These are phyloP conservation scores for Stramonita haemastoma DNA, from an alignment of 2,888 invertebrate genomes.

Conservation along the genomic window DNA sequence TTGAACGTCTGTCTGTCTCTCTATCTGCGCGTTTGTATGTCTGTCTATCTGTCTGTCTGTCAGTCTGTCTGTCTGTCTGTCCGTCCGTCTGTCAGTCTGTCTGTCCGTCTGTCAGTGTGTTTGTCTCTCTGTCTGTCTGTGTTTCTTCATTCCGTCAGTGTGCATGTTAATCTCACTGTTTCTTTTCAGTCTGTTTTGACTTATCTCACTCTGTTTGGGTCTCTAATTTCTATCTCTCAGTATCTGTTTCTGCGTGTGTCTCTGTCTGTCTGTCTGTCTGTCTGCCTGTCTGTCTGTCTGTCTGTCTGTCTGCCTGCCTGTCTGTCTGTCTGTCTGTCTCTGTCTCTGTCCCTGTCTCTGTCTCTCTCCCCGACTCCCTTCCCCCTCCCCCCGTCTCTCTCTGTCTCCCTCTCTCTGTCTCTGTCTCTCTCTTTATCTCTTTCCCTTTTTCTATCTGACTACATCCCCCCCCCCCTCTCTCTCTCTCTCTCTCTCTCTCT, in stretches of 20 bases:
- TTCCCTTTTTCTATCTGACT: not conserved
- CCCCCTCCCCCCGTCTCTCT: slow-evolving; percentile 1
- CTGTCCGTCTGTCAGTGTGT: too few species aligned
- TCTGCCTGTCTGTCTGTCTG: too few species aligned
- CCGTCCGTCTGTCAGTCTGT: too few species aligned
- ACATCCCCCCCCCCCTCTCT: not conserved
- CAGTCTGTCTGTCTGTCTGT: too few species aligned
- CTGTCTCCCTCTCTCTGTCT: not conserved
- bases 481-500: not conserved
- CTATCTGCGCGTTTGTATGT: too few species aligned
- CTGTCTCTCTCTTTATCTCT: not conserved
- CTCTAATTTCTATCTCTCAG: not conserved
- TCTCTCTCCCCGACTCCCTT: not conserved
- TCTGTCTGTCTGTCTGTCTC: not conserved
- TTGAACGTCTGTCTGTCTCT: too few species aligned
- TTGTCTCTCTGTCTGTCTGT: too few species aligned
- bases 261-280: not conserved
- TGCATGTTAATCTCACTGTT: too few species aligned
- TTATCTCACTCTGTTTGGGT: too few species aligned
- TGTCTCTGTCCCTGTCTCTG: not conserved
- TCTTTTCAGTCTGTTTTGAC: too few species aligned
- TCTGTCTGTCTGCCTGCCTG: not conserved
- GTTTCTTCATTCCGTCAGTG: too few species aligned
- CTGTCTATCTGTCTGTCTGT: too few species aligned
- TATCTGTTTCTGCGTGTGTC: not conserved